Conservation (phyloP, 1,140 invertebrate genomes). For the Olivierus martensii region DNA sequence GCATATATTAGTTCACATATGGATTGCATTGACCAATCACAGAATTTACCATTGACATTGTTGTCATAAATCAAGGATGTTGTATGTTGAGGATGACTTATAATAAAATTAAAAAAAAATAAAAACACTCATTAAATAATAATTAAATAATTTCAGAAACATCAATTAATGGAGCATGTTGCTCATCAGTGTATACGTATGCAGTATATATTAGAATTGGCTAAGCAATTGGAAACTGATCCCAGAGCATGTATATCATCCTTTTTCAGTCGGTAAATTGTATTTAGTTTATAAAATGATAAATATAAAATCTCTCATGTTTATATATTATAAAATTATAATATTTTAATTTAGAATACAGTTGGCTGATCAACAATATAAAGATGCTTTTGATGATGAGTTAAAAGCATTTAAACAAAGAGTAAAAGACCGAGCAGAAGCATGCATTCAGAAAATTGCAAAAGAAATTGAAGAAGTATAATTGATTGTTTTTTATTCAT, state of each 20-base stretch:
- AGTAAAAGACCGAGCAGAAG: constrained; percentile 69
- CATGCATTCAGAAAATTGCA: constrained; percentile 72
- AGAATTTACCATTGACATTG: no score
- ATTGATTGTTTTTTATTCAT: no score
- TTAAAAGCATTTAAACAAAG: constrained; percentile 75
- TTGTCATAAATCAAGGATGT: no score
- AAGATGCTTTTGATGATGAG: constrained; percentile 89
- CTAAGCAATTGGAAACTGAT: constrained; percentile 85
- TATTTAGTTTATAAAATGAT: no score
- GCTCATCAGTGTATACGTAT: constrained; percentile 97
- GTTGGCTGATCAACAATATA: constrained; percentile 77
- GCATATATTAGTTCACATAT: no score
- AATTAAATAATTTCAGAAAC: constrained; percentile 48
- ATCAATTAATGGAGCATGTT: constrained; percentile 86
- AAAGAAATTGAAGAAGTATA: constrained; percentile 50
- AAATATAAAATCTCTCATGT: no score
- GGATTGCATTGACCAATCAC: no score
- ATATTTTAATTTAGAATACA: no score
- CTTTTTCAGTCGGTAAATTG: constrained; percentile 71
- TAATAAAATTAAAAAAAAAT: not conserved
- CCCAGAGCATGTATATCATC: constrained; percentile 80
- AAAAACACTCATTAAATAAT: not conserved
- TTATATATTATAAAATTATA: no score
- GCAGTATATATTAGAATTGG: constrained; percentile 95
- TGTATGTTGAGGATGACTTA: no score